A percentile compares a stretch with the other conserved stretches of the same genome.
These are phyloP conservation scores for Zeugodacus cucurbitae DNA, from an alignment of 1,140 invertebrate species.

Conservation along the genomic window DNA sequence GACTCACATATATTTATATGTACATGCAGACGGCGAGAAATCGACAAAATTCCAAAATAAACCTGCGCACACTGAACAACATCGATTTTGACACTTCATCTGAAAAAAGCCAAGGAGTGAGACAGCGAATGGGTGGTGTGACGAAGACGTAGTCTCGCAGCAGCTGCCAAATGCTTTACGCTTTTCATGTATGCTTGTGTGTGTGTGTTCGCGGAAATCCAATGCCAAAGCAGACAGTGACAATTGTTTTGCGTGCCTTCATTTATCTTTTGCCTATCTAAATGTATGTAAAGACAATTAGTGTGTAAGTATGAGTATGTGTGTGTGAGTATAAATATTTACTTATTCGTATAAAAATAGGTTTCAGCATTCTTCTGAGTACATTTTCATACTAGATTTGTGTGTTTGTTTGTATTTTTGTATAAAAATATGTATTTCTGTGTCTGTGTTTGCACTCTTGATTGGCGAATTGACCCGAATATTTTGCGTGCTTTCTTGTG, in stretches of 20 bases:
- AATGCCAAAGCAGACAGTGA: not conserved
- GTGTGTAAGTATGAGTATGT: not conserved
- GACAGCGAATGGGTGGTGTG: not conserved
- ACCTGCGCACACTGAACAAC: not conserved
- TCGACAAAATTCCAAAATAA: not conserved
- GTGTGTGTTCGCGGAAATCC: no score
- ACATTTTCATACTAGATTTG: no score
- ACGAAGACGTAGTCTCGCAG: not conserved
- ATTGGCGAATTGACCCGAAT: constrained; percentile 3
- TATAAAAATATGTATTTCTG: not conserved
- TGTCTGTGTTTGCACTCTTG: not conserved
- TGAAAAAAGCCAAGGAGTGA: not conserved
- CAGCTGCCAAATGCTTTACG: not conserved
- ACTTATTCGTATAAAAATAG: not conserved
- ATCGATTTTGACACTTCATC: constrained; percentile 25
- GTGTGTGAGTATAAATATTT: not conserved
- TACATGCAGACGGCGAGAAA: not conserved
- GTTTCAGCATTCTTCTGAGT: no score
- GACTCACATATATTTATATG: not conserved
- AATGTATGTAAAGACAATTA: not conserved
- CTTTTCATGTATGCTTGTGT: not conserved
- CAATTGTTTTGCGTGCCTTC: not conserved
- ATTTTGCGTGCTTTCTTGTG: constrained; percentile 11
- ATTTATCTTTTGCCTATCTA: not conserved
- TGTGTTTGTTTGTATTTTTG: not conserved